These are phyloP conservation scores for Meloidogyne exigua DNA, from an alignment of 1,140 invertebrate genomes.

Conservation along the genomic window DNA sequence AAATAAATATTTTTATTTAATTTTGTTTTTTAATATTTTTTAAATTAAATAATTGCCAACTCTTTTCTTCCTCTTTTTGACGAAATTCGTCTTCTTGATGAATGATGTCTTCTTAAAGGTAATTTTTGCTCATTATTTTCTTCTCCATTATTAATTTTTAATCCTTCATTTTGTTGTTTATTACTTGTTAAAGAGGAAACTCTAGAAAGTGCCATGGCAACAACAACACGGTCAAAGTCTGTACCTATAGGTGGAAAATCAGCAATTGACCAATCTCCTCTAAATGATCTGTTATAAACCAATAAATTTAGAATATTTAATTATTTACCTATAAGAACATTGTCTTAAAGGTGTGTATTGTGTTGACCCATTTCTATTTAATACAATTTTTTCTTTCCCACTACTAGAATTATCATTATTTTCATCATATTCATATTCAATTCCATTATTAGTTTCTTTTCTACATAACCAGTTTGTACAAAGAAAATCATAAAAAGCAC, in stretches of 20 bases:
- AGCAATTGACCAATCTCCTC: conserved; percentile 7
- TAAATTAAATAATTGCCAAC: too few relatives aligned
- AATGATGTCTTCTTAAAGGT: background rate
- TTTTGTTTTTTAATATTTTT: too few relatives aligned
- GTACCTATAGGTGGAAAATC: conserved; percentile 37
- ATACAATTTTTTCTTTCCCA: background rate
- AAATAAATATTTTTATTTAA: background rate
- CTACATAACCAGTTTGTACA: conserved; percentile 9
- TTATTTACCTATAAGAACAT: conserved; percentile 15
- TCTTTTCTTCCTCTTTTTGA: background rate
- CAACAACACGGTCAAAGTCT: conserved; percentile 44
- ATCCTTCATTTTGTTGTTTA: conserved; percentile 4
- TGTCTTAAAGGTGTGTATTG: background rate
- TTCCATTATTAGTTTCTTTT: background rate
- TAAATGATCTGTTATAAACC: background rate
- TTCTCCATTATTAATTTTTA: background rate
- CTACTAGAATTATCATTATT: background rate
- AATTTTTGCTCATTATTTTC: background rate
- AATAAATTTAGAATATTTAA: background rate
- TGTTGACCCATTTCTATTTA: conserved; percentile 10
- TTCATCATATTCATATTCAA: conserved; percentile 10
- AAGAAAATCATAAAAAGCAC: conserved; percentile 40
- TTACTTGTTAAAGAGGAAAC: conserved; percentile 14
- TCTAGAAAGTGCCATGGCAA: conserved; percentile 42
- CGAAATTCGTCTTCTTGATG: background rate